Evolutionary conservation across 1,140 invertebrate genomes (phyloP), one percentile per base, ranked within the genome.

Genomic region (Agraylea sexmaculata): DNA sequence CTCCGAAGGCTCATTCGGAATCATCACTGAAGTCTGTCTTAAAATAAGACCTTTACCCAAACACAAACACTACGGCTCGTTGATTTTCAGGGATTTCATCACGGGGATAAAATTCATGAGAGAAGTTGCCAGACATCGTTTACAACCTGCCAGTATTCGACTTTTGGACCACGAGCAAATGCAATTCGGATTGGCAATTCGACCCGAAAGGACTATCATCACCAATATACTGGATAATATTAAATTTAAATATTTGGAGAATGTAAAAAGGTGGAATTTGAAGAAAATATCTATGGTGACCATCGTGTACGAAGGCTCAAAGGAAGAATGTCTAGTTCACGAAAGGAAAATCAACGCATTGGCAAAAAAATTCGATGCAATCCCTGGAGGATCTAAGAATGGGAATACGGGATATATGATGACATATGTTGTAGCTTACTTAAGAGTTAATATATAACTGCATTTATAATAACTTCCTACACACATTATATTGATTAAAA

Each of bases 91-190:
- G 5, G 54, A 70, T 45, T 83, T 84, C 64, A 67, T 75, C 37
- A 54, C 63, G 33, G 80, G 81, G 23, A 73, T 84, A 1, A 54
- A 55, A 6, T 82, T 71, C 53, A 62, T 83, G 54, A 57, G 77
- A 43, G 76, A 83, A 61, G 31, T 47, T 3, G 41, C 41, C 4
- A 29, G 31, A 31, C 54, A 77, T 68, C 59, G 75, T 2, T 75
- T 73, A 59, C 78, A 80, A 48, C 80, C 80, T 23, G 75, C 80
- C 13, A 81, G 77, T 1, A 70, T 83, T 18, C 54, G 80, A 32
- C 56, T 83, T 1, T 73, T 84, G 68, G 81, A 84, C 52, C 81
- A 84, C 56, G 71, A 77, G 46, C 81, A 84, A 53, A 83, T 83
- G 48, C 66, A 70, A 46, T 77, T 80, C 65, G 78, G 75, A 28